A percentile compares a stretch with the other conserved stretches of the same genome.
phyloP scores from a whole-genome alignment of 2,888 invertebrate species.

The Lamproptera curius region DNA sequence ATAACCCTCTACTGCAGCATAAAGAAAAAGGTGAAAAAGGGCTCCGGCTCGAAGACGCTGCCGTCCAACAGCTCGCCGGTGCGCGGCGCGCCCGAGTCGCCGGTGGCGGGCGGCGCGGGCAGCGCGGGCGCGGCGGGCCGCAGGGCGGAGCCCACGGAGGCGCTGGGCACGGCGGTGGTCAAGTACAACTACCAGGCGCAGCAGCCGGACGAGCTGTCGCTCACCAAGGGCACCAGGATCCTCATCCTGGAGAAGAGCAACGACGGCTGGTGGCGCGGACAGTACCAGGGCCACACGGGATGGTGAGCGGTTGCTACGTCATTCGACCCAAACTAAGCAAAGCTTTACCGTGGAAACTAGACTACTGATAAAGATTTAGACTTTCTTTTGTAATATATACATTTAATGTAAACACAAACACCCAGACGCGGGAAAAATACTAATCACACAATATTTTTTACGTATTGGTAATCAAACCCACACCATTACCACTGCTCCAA shows the following conservation, averaged over 20 bases:
- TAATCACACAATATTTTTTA: background rate
- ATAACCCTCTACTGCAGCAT: slow-evolving; percentile 77
- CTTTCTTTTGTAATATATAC: slow-evolving; percentile 6
- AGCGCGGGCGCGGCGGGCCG: slow-evolving; percentile 73
- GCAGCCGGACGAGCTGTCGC: slow-evolving; percentile 95
- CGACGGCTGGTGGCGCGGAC: slow-evolving; percentile 99
- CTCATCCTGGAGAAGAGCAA: slow-evolving; percentile 98
- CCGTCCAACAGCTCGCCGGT: slow-evolving; percentile 92
- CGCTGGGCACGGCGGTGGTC: slow-evolving; percentile 93
- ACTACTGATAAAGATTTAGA: background rate
- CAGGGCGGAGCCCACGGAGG: slow-evolving; percentile 88
- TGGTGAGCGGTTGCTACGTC: slow-evolving; percentile 53
- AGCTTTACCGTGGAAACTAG: background rate
- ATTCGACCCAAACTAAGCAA: too few relatives aligned
- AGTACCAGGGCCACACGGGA: slow-evolving; percentile 79
- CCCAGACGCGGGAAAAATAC: background rate
- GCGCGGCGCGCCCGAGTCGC: slow-evolving; percentile 68
- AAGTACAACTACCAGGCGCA: slow-evolving; percentile 97
- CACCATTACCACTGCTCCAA: too few relatives aligned
- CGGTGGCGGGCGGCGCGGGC: slow-evolving; percentile 44
- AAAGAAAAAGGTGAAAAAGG: slow-evolving; percentile 91
- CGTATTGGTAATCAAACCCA: too few relatives aligned
- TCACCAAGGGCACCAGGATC: slow-evolving; percentile 96
- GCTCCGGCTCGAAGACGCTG: slow-evolving; percentile 90
- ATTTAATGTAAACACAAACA: too few relatives aligned